Percentiles rank a stretch among this genome's conserved stretches.
phyloP scores from a whole-genome alignment of 2,888 invertebrate species.

The Pollenia amentaria region DNA sequence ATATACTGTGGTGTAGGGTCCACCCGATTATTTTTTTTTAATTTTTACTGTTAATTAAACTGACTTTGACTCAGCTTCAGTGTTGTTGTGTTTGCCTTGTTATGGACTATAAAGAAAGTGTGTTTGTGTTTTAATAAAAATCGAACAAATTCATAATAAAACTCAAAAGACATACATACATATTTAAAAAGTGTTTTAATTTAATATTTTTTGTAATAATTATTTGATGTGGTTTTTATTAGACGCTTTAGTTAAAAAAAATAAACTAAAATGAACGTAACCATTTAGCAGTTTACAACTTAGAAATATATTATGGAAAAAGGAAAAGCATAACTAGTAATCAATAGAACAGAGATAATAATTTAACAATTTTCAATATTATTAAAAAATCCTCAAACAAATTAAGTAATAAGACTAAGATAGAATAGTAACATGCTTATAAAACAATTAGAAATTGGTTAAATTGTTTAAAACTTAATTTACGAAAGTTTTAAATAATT shows the following conservation, averaged over 20 bases:
- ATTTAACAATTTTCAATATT: slow-evolving; percentile 31
- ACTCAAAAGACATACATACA: no score
- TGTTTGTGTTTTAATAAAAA: no score
- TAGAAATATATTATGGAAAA: slow-evolving; percentile 22
- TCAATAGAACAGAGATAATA: slow-evolving; percentile 35
- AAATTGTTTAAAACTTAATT: slow-evolving; percentile 31
- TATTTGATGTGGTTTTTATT: slow-evolving; percentile 38
- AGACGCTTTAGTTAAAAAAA: slow-evolving; percentile 46
- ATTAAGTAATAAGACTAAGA: slow-evolving; percentile 26
- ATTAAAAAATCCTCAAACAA: slow-evolving; percentile 30
- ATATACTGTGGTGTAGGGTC: no score
- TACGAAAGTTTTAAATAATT: slow-evolving; percentile 43
- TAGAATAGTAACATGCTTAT: slow-evolving; percentile 46
- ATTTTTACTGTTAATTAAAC: no score
- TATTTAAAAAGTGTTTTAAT: neutral
- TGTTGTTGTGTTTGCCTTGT: no score
- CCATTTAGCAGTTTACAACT: slow-evolving; percentile 34
- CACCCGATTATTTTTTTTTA: no score
- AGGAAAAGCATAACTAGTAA: slow-evolving; percentile 30
- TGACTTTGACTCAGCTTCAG: no score
- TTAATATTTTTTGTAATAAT: slow-evolving; percentile 35
- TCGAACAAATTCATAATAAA: no score
- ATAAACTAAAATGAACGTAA: slow-evolving; percentile 44
- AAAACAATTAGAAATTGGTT: slow-evolving; percentile 36
- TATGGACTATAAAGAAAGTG: no score